These are phyloP conservation scores for Perdita meconis DNA, from an alignment of 2,888 invertebrate genomes.

Conservation along the genomic window DNA sequence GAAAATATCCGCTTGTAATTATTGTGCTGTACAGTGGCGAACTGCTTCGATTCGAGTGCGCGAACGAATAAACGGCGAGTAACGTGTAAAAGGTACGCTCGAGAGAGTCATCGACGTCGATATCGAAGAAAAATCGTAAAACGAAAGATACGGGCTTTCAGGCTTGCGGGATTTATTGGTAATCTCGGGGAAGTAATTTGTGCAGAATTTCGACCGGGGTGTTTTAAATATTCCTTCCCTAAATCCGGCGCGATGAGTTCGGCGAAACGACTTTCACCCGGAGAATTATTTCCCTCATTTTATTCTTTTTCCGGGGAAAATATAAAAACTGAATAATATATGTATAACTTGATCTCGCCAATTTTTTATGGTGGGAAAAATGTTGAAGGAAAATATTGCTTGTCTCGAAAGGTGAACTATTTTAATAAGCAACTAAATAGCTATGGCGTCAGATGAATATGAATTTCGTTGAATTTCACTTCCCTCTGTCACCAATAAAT, in stretches of 20 bases:
- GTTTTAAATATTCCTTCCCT: not conserved
- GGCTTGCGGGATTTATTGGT: not conserved
- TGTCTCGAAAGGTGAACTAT: no score
- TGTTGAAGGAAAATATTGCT: no score
- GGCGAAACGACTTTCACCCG: not conserved
- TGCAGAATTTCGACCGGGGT: not conserved
- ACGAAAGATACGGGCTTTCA: not conserved
- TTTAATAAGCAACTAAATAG: no score
- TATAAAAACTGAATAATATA: no score
- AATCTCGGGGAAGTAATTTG: not conserved
- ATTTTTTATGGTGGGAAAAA: no score
- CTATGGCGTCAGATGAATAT: no score
- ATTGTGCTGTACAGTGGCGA: constrained; percentile 42
- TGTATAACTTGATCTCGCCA: no score
- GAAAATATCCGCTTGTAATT: constrained; percentile 26
- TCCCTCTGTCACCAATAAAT: no score
- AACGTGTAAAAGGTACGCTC: constrained; percentile 4
- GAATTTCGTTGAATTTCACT: no score
- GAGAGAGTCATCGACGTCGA: constrained; percentile 10
- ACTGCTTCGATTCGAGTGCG: constrained; percentile 14
- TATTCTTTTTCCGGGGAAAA: no score
- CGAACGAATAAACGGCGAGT: not conserved
- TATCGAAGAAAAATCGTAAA: not conserved
- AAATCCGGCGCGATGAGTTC: not conserved
- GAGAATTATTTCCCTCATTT: no score